Evolutionary conservation across 1,140 invertebrate species (phyloP).

Genomic region (Diachasmimorpha longicaudata): DNA sequence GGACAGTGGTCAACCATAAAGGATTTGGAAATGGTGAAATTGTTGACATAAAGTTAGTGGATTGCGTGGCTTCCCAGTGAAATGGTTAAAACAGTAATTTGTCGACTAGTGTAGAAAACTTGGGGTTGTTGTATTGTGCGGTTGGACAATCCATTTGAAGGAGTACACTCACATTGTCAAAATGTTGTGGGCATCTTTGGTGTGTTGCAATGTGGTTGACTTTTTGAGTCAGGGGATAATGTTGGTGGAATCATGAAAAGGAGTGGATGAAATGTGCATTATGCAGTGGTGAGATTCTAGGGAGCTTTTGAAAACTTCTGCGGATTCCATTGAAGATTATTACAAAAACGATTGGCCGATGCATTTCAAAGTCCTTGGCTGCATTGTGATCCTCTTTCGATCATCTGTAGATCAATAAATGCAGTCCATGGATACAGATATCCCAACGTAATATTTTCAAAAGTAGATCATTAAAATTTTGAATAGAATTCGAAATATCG

Average conservation of each 20-base stretch:
- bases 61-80: conserved; percentile 20
- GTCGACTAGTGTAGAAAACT: conserved; percentile 21
- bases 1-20: neutral
- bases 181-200: conserved; percentile 7
- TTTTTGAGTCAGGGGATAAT: neutral
- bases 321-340: too few species aligned
- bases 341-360: too few species aligned
- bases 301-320: too few species aligned
- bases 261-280: too few species aligned
- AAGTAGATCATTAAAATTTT: too few species aligned
- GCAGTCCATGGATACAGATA: too few species aligned
- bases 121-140: conserved; percentile 29
- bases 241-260: neutral
- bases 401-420: too few species aligned
- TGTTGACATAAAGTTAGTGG: conserved; percentile 14
- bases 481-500: too few species aligned
- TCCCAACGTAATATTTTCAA: too few species aligned
- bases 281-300: too few species aligned
- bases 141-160: conserved; percentile 35
- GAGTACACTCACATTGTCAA: conserved; percentile 27
- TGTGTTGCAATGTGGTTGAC: neutral
- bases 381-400: too few species aligned
- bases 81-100: conserved; percentile 37
- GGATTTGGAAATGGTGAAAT: conserved; percentile 4
- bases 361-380: too few species aligned